phyloP scores from a whole-genome alignment of 2,797 vertebrate genomes.

The Macrochelys suwanniensis region DNA sequence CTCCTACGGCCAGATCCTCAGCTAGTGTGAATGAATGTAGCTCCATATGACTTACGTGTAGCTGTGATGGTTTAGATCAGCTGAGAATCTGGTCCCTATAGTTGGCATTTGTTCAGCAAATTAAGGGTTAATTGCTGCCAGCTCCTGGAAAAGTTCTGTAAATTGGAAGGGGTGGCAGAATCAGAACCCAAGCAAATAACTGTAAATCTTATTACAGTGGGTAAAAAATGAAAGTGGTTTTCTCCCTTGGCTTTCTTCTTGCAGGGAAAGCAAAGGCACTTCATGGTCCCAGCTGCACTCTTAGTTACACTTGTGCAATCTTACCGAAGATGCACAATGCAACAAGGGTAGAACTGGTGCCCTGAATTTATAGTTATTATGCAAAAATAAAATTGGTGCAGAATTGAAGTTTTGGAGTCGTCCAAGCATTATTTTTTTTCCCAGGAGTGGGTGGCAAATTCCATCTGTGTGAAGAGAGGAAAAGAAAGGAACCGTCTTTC shows the following conservation, averaged over 20 bases:
- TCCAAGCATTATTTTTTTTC: background rate
- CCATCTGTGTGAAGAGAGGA: background rate
- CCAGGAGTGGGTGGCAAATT: background rate
- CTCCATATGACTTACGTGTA: background rate
- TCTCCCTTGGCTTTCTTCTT: background rate
- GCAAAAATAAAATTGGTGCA: slow-evolving; percentile 25
- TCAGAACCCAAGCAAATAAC: background rate
- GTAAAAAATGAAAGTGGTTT: background rate
- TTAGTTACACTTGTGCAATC: background rate
- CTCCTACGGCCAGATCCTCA: background rate
- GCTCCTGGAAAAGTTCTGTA: background rate
- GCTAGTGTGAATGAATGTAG: background rate
- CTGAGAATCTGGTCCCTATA: background rate
- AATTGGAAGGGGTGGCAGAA: background rate
- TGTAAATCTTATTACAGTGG: background rate
- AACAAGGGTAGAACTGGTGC: background rate
- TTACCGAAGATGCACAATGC: background rate
- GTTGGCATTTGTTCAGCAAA: background rate
- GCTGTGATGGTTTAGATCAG: background rate
- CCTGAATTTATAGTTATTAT: slow-evolving; percentile 47
- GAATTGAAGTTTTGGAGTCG: background rate
- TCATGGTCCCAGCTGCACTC: background rate
- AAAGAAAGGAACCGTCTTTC: background rate
- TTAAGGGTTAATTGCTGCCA: background rate
- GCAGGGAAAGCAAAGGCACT: background rate